Base-by-base conservation (phyloP, 2,113 vertebrate species). In the Passer montanus region DNA sequence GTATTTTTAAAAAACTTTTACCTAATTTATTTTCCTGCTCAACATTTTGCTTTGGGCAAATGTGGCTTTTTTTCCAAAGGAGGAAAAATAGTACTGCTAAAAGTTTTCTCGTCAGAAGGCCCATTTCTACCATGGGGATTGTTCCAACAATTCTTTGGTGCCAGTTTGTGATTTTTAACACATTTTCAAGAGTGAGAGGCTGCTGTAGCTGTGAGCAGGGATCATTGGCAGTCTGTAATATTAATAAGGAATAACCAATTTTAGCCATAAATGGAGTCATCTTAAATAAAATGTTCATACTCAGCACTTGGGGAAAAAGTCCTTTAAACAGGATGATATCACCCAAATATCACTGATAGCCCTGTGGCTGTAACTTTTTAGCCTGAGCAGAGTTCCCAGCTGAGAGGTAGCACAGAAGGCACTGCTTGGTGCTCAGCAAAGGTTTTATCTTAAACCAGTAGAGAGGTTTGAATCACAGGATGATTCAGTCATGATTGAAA, bases 121-220 rank as follows among this genome's bases (percentile, higher is more conserved):
- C 24, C 49, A 64, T 79, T 79, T 83, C 24, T 39, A 33, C 83
- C 17, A 4, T 1, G 5, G 13, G 27, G 43, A n/a, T 64, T 66
- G 72, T 49, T 92, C 75, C 91, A 92, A 58, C 27, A 39, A 1
- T 17, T 37, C 15, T 59, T 73, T 60, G 1, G 13, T 68, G 59
- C 46, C 72, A 73, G n/a, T 83, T 83, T 80, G 72, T 86, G 79
- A 80, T 86, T 95, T 94, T 72, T 86, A 64, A 94, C 53, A 64
- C 44, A 6, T 92, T 94, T 90, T 64, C 37, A 69, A 68, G 79
- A 89, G 79, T 1, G 0, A 76, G 83, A 92, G 72, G 58, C 53
- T 83, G 76, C 72, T 59, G 6, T n/a, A 82, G 67, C 39, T 76
- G 79, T 16, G 66, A 90, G 72, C 62, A 56, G 55, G 30, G 37